Evolutionary conservation across 2,113 vertebrate genomes (phyloP).

Genomic region (Menura novaehollandiae): DNA sequence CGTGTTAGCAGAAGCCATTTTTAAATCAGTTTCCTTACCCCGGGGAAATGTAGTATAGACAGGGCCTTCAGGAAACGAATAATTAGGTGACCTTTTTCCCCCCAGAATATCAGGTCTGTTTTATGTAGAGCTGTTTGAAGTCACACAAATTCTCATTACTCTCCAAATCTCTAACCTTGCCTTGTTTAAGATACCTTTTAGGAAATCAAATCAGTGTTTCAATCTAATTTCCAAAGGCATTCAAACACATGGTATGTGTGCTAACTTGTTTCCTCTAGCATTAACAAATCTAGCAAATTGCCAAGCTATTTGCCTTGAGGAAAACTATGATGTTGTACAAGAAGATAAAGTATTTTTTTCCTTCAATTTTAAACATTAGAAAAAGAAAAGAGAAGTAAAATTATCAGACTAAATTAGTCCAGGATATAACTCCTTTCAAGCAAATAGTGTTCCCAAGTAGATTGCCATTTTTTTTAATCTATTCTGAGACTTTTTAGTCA

Average conservation of each 20-base stretch:
- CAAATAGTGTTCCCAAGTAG: background rate
- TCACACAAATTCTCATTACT: constrained; percentile 64
- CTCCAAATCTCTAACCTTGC: constrained; percentile 68
- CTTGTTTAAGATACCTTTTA: constrained; percentile 68
- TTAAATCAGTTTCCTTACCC: constrained; percentile 63
- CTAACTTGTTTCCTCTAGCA: constrained; percentile 73
- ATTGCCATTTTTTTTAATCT: background rate
- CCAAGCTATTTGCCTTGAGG: constrained; percentile 60
- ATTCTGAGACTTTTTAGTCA: background rate
- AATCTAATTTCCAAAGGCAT: constrained; percentile 73
- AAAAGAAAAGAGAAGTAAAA: constrained; percentile 40
- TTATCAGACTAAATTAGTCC: background rate
- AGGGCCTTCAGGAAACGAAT: constrained; percentile 66
- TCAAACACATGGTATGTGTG: constrained; percentile 67
- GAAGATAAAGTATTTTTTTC: constrained; percentile 61
- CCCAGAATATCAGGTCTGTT: constrained; percentile 59
- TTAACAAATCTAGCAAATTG: constrained; percentile 70
- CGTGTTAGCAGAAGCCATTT: constrained; percentile 34
- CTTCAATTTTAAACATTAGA: constrained; percentile 53
- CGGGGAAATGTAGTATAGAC: constrained; percentile 59
- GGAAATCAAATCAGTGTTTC: constrained; percentile 67
- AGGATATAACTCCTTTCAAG: background rate
- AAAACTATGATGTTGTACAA: constrained; percentile 59
- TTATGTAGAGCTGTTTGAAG: constrained; percentile 63
- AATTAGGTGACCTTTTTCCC: constrained; percentile 69